Conservation (phyloP, 1,140 invertebrate species). For the Gyrodactylus bullatarudis region DNA sequence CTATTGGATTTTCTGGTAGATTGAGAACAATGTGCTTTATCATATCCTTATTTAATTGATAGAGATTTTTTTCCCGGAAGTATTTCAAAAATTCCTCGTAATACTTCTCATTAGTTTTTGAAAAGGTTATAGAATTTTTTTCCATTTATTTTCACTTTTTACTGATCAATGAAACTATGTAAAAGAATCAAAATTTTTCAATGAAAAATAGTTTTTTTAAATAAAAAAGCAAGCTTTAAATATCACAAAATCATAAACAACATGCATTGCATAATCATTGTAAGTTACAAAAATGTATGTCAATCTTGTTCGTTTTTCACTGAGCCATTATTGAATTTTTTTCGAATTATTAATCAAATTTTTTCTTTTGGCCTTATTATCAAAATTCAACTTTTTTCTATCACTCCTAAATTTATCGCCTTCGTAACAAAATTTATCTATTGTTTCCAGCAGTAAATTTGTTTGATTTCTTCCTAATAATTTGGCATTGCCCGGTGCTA, state of each 20-base stretch:
- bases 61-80: not conserved
- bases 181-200: too few relatives aligned
- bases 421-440: not conserved
- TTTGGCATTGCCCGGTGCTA: not conserved
- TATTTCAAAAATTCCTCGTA: not conserved
- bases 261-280: too few relatives aligned
- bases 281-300: too few relatives aligned
- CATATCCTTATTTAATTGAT: not conserved
- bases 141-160: too few relatives aligned
- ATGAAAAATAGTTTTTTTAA: not conserved
- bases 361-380: not conserved
- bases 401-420: not conserved
- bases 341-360: not conserved
- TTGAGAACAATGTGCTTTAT: not conserved
- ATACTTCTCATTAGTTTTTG: not conserved
- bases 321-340: too few relatives aligned
- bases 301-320: too few relatives aligned
- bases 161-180: too few relatives aligned
- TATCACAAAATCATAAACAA: too few relatives aligned
- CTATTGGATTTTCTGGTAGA: not conserved
- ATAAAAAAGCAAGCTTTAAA: too few relatives aligned
- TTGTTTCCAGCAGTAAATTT: not conserved
- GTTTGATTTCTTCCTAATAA: not conserved
- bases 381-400: not conserved
- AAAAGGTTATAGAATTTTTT: too few relatives aligned